Evolutionary conservation across 2,888 invertebrate genomes (phyloP), one percentile per base, ranked within the genome.

Genomic region (Incurvaria masculella): DNA sequence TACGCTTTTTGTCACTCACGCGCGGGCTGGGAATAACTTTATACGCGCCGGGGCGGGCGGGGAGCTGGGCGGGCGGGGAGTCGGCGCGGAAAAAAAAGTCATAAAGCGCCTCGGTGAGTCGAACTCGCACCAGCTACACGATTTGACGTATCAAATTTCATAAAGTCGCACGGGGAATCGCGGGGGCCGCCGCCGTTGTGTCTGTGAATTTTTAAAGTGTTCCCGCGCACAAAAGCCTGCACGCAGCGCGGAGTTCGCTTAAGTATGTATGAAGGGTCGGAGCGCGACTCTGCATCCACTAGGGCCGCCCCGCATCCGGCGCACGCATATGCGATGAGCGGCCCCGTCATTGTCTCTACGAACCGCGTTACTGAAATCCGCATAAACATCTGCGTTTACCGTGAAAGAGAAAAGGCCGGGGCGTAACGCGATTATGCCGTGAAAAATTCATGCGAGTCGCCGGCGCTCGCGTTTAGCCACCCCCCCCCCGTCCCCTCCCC

Each of bases 231-330:
- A 33, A 4, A 33, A 33, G 14, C 33, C 11, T 3, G 33, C 11
- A 14, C 11, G 33, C 11, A 3, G 33, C 11, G 33, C 11, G 33
- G 33, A 3, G 33, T 6, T 18, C 64, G 67, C 69, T 72, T 66
- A 72, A 71, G 66, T 72, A 74, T 73, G 73, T 72, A 75, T 72
- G 69, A 74, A 69, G 69, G 66, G 66, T 63, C 62, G 54, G 58
- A 63, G 61, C 33, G 33, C 14, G 33, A 33, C 11, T 8, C 33
- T 33, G 33, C 33, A 33, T 33, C 14, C 33, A 33, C 33, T 33
- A 14, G 33, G 11, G 6, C 14, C 33, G 33, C 33, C 58, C 62
- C 66, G 61, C 60, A 68, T 71, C 68, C 68, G 66, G 62, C 61
- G 63, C 62, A 66, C 67, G 66, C 69, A 68, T 70, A 65, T 60